A percentile compares a stretch with the other conserved stretches of the same genome.
These are phyloP conservation scores for Alsophila aescularia DNA, from an alignment of 2,888 invertebrate species.

Conservation along the genomic window DNA sequence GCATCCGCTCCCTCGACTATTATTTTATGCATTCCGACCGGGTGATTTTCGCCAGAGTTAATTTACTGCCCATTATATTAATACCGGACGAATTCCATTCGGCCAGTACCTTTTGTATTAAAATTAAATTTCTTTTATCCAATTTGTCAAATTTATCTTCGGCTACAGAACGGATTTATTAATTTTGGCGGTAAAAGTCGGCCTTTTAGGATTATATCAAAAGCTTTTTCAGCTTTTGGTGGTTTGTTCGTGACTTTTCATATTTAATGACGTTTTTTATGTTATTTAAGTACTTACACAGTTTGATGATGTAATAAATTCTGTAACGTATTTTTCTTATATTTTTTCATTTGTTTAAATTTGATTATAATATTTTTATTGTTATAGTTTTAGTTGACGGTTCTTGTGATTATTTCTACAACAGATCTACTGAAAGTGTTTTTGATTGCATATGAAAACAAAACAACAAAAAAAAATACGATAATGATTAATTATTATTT, in stretches of 20 bases:
- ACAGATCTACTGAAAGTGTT: too few species aligned
- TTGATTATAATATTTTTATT: too few species aligned
- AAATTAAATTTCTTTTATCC: constrained; percentile 62
- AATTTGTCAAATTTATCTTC: constrained; percentile 56
- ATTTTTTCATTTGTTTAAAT: too few species aligned
- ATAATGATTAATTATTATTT: too few species aligned
- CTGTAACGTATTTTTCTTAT: too few species aligned
- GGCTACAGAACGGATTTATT: constrained; percentile 50
- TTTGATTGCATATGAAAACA: too few species aligned
- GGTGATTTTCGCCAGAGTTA: constrained; percentile 60
- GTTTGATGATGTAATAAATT: too few species aligned
- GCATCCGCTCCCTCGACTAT: constrained; percentile 37
- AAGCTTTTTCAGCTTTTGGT: background rate
- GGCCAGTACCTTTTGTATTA: constrained; percentile 50
- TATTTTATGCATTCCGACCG: constrained; percentile 63
- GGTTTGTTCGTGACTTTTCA: background rate
- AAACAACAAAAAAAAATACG: too few species aligned
- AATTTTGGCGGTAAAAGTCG: constrained; percentile 32
- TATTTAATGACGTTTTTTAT: background rate
- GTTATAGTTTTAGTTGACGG: too few species aligned
- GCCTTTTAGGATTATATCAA: background rate
- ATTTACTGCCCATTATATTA: constrained; percentile 63
- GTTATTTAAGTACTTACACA: background rate
- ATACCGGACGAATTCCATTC: constrained; percentile 44
- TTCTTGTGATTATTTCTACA: too few species aligned